Base-by-base conservation (phyloP, 2,797 vertebrate genomes). In the Potorous gilbertii region DNA sequence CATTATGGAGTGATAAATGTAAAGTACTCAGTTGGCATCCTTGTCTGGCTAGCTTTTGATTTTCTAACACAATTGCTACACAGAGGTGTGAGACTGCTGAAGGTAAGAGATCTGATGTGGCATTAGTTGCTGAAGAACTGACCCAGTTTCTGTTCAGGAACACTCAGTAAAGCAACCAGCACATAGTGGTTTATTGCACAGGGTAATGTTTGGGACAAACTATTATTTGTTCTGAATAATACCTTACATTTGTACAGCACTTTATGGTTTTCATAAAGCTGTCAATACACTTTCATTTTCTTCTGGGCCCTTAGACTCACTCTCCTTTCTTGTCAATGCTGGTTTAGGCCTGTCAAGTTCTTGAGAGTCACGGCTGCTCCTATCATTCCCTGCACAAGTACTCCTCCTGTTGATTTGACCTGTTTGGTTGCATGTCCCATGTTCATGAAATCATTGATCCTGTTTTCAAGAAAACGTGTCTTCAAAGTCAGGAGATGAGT, bases 301-400 rank as follows among this genome's bases (percentile, higher is more conserved):
- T 96, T 95, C 97, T 55, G 96, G 92, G 91, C 50, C 92, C 34
- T 11, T 24, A 1, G 55, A 95, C 5, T 92, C 29, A 81, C 31
- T 31, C 24, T 40, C 89, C 91, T 13, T 92, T 91, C 96, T 99
- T 99, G 99, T 98, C 99, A 98, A 93, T 99, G 99, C 98, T 99
- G 99, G 98, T 99, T 99, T 93, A 99, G 90, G 94, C 99, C 99
- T 54, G 99, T 98, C 94, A 99, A 98, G 96, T 99, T 99, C 98
- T 99, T 99, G 98, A 99, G 98, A 0, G 99, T 99, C n/a, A 99
- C 98, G 2, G 99, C 99, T 91, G 99, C 99, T 97, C 99, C 99
- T 99, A 99, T 98, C 27, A 99, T 98, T 92, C 99, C 99, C 97
- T 99, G 99, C 59, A 99, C 99, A 54, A 99, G 98, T 0, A 99